Evolutionary conservation across 2,113 vertebrate genomes (phyloP).

Genomic region (Macrotis lagotis): DNA sequence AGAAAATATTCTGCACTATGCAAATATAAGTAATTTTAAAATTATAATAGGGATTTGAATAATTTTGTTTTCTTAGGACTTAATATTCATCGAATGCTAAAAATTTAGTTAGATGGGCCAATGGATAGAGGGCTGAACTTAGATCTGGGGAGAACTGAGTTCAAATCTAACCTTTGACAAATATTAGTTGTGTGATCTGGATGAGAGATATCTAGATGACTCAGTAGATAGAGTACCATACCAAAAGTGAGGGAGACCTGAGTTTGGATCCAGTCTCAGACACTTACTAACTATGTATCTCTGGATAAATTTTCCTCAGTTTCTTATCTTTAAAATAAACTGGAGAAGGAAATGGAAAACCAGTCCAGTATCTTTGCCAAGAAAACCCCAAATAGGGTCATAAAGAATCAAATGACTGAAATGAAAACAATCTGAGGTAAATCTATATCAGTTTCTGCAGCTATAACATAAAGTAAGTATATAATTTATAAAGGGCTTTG

Average conservation of each 20-base stretch:
- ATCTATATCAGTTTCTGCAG: background rate
- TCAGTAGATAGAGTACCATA: background rate
- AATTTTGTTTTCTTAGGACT: background rate
- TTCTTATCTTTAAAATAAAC: background rate
- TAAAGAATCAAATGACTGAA: background rate
- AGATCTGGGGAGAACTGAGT: background rate
- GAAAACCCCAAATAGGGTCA: background rate
- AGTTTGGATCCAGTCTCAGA: background rate
- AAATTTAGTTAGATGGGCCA: background rate
- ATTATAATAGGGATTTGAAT: background rate
- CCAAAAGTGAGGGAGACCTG: background rate
- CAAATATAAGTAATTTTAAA: background rate
- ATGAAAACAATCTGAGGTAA: background rate
- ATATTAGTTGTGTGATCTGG: background rate
- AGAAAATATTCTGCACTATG: background rate
- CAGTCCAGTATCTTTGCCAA: background rate
- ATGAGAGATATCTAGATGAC: background rate
- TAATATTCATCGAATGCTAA: background rate
- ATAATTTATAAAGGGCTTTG: background rate
- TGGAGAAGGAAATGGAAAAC: background rate
- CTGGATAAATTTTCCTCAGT: background rate
- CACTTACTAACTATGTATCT: background rate
- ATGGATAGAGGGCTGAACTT: background rate
- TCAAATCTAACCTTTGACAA: background rate
- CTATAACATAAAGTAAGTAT: too few relatives aligned